Evolutionary conservation across 2,888 invertebrate genomes (phyloP).

Genomic region (Mythimna ferrago): DNA sequence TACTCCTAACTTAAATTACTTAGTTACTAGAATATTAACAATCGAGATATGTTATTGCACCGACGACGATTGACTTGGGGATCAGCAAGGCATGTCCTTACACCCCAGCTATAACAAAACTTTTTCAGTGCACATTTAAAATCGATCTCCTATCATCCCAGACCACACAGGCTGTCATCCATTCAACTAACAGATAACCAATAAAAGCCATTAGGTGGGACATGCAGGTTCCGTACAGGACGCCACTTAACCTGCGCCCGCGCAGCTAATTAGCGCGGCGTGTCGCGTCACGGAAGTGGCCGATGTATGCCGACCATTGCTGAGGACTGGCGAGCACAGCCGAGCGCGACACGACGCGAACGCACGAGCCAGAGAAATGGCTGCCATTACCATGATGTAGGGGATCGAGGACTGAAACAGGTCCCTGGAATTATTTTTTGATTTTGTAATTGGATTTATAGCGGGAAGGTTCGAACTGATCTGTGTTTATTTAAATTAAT

Average conservation of each 20-base stretch:
- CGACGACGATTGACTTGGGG: too few species aligned
- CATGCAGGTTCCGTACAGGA: slow-evolving; percentile 53
- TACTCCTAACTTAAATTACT: too few species aligned
- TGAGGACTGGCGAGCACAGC: slow-evolving; percentile 20
- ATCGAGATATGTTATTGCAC: too few species aligned
- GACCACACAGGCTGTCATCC: slow-evolving; percentile 35
- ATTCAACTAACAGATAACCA: slow-evolving; percentile 38
- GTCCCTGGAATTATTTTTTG: slow-evolving; percentile 13
- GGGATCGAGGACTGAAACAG: slow-evolving; percentile 16
- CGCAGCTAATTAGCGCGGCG: slow-evolving; percentile 55
- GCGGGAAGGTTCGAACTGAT: not conserved
- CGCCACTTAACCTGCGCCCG: slow-evolving; percentile 61
- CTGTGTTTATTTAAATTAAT: too few species aligned
- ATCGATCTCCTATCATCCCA: not conserved
- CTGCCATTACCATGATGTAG: slow-evolving; percentile 37
- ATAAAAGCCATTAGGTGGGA: slow-evolving; percentile 53
- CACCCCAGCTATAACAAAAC: not conserved
- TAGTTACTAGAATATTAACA: too few species aligned
- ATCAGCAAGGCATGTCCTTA: too few species aligned
- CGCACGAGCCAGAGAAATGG: slow-evolving; percentile 38
- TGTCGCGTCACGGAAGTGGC: slow-evolving; percentile 50
- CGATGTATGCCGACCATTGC: slow-evolving; percentile 31
- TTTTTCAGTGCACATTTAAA: not conserved
- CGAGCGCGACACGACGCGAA: slow-evolving; percentile 41
- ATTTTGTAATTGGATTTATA: slow-evolving; percentile 8